phyloP scores from a whole-genome alignment of 1,140 invertebrate genomes.

The Heterodera carotae region DNA sequence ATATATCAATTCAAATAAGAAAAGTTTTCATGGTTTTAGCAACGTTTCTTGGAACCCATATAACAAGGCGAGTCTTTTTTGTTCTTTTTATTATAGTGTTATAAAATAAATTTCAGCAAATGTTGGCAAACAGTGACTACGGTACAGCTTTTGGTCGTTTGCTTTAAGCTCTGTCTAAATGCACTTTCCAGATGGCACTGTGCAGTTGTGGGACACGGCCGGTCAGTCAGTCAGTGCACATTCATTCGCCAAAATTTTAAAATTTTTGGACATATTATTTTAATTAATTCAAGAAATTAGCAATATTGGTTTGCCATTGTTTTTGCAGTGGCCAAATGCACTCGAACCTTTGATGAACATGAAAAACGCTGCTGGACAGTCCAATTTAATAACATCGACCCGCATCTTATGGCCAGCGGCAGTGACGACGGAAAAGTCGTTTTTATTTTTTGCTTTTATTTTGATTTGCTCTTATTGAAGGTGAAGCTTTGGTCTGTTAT shows the following conservation, averaged over 20 bases:
- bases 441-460: conserved; percentile 1
- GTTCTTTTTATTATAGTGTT: too few species aligned
- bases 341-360: conserved; percentile 81
- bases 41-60: conserved; percentile 92
- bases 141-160: not conserved
- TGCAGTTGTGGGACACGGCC: conserved; percentile 87
- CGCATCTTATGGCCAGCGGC: conserved; percentile 85
- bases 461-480: conserved; percentile 51
- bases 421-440: conserved; percentile 87
- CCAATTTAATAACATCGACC: conserved; percentile 90
- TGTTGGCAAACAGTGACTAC: conserved; percentile 31
- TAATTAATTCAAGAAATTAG: too few species aligned
- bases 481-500: conserved; percentile 91
- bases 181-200: conserved; percentile 68
- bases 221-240: too few species aligned
- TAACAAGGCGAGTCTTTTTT: conserved; percentile 73
- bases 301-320: too few species aligned
- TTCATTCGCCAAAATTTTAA: too few species aligned
- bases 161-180: not conserved
- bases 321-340: conserved; percentile 70
- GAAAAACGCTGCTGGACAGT: conserved; percentile 95
- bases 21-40: too few species aligned
- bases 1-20: too few species aligned
- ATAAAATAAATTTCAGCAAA: not conserved
- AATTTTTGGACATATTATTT: too few species aligned